These are phyloP conservation scores for Uropsilus gracilis DNA, from an alignment of 2,113 vertebrate species.

Conservation along the genomic window DNA sequence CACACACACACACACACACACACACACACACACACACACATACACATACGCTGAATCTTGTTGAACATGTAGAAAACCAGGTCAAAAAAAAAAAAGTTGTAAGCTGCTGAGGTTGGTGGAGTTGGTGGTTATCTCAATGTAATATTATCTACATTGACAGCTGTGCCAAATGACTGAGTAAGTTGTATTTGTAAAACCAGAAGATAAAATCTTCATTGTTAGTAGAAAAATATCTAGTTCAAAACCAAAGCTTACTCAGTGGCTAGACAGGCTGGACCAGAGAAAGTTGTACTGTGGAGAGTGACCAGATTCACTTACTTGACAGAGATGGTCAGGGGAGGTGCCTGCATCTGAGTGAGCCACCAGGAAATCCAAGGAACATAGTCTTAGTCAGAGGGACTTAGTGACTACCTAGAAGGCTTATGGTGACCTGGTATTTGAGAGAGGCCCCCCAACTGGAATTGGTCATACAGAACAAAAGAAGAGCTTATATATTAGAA, in stretches of 20 bases:
- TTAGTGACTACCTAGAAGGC: neutral
- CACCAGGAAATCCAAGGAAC: neutral
- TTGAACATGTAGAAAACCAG: neutral
- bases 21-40: too few relatives aligned
- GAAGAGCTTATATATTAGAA: neutral
- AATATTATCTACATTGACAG: neutral
- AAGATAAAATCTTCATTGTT: constrained; percentile 14
- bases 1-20: too few relatives aligned
- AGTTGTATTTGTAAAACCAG: constrained; percentile 19
- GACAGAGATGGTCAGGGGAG: neutral
- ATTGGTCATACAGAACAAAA: constrained; percentile 6
- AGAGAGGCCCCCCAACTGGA: neutral
- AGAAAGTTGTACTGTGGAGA: constrained; percentile 5
- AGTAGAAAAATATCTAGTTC: neutral
- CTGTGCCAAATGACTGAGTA: neutral
- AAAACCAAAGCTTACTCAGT: neutral
- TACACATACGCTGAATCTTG: neutral
- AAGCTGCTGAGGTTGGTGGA: neutral
- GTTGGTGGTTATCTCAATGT: neutral
- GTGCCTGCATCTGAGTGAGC: neutral
- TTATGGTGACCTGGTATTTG: neutral
- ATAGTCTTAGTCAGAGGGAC: neutral
- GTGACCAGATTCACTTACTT: neutral
- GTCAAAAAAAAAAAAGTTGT: neutral
- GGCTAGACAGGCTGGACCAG: neutral